Evolutionary conservation across 1,140 invertebrate species (phyloP).

Genomic region (Carcinoscorpius rotundicauda): DNA sequence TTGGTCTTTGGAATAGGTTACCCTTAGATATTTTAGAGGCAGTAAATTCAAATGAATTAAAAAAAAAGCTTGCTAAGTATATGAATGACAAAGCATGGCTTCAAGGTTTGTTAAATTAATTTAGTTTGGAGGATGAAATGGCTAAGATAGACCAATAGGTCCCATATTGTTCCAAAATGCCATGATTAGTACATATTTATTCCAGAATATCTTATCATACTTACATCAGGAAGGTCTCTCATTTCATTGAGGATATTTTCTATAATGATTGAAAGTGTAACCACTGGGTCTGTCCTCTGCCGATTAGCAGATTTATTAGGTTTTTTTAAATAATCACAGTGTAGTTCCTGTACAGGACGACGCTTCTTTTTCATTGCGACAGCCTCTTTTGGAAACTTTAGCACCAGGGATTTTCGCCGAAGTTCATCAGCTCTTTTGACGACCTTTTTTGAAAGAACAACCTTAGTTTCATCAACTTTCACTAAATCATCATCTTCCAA

Average conservation of each 20-base stretch:
- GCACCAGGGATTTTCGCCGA: slow-evolving; percentile 58
- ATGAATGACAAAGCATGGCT: too few relatives aligned
- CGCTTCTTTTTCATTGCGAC: slow-evolving; percentile 48
- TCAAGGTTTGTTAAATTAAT: too few relatives aligned
- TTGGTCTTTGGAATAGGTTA: too few relatives aligned
- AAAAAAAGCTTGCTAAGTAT: too few relatives aligned
- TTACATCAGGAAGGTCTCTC: slow-evolving; percentile 71
- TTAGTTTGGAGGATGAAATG: too few relatives aligned
- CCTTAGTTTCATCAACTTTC: slow-evolving; percentile 65
- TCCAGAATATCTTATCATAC: slow-evolving; percentile 7
- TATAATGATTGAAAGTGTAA: slow-evolving; percentile 83
- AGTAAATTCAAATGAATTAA: too few relatives aligned
- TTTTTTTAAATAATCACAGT: slow-evolving; percentile 87
- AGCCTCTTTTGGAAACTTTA: slow-evolving; percentile 70
- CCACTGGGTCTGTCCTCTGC: slow-evolving; percentile 88
- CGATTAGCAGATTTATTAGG: slow-evolving; percentile 73
- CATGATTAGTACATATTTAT: too few relatives aligned
- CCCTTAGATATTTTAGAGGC: too few relatives aligned
- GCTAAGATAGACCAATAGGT: too few relatives aligned
- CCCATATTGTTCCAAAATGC: too few relatives aligned
- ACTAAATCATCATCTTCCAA: slow-evolving; percentile 66
- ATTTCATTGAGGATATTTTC: slow-evolving; percentile 91
- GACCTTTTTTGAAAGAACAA: slow-evolving; percentile 28
- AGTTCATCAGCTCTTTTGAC: slow-evolving; percentile 63
- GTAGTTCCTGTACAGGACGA: slow-evolving; percentile 48